phyloP scores from a whole-genome alignment of 2,113 vertebrate genomes.

The Periophthalmus modestus region DNA sequence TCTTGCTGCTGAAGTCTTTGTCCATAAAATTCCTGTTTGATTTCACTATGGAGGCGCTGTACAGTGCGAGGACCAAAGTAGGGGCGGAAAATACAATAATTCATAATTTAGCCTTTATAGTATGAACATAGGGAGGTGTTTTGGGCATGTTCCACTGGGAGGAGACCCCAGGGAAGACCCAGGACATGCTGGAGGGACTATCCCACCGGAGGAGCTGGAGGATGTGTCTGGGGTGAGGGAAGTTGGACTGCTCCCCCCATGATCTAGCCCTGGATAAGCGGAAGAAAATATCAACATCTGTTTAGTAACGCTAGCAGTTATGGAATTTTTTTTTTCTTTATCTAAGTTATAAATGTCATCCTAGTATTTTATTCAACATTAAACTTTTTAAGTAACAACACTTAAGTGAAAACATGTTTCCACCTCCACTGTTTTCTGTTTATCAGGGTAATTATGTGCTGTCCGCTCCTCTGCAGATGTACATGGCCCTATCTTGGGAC shows the following conservation, averaged over 20 bases:
- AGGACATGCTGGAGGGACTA: no score
- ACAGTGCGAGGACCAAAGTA: not conserved
- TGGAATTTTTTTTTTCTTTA: not conserved
- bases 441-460: constrained; percentile 73
- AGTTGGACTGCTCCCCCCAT: no score
- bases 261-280: no score
- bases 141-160: no score
- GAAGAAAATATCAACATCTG: not conserved
- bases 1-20: not conserved
- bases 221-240: no score
- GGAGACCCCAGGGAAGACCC: no score
- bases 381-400: constrained; percentile 18
- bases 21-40: not conserved
- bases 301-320: not conserved
- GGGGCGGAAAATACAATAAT: not conserved
- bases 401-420: not conserved
- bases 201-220: no score
- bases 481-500: constrained; percentile 61
- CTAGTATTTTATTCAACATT: no score
- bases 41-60: not conserved
- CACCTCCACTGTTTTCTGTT: constrained; percentile 31
- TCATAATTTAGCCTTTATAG: no score
- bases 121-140: no score
- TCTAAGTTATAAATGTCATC: no score
- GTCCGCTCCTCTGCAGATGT: constrained; percentile 68